Evolutionary conservation across 2,113 vertebrate species (phyloP), one percentile per base, ranked within the genome.

Genomic region (Peromyscus maniculatus): DNA sequence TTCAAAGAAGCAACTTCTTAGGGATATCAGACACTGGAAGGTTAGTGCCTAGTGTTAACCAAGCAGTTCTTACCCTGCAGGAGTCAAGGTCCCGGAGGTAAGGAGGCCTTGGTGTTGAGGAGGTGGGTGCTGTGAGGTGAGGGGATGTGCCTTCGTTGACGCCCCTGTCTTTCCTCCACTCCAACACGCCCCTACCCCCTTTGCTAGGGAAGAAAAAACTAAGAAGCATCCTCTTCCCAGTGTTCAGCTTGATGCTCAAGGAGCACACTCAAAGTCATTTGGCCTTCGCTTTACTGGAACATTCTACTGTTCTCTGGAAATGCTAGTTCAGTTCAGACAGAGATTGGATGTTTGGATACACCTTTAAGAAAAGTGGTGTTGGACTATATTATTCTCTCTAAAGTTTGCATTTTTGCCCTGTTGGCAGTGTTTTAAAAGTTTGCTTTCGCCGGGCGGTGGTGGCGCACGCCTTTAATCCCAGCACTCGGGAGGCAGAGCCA

Each of bases 371-470:
- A 87, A 52, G 75, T 46, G 24, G 28, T 74, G 5, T 86, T 87
- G 83, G 28, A 72, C 64, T 92, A 43, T 11, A 31, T 96, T 88
- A 67, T 79, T 93, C 67, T 93, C 19, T 71, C n/a, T 36, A 93
- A 46, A 89, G 89, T 46, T 16, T 83, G 1, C 6, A 12, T 69
- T 87, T 26, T 84, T 82, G 64, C 86, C 46, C 80, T 91, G 4
- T 95, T 89, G 49, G 55, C 86, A 31, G 52, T 72, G 91, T 94
- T 95, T 24, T 21, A 87, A 94, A 87, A 66, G 39, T 91, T 84
- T 83, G 13, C 43, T 67, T 82, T 97, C 93, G n/a, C n/a, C n/a
- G n/a, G n/a, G n/a, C n/a, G n/a, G n/a, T n/a, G n/a, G n/a, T n/a
- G n/a, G n/a, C n/a, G n/a, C n/a, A n/a, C n/a, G n/a, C n/a, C n/a